Conservation (phyloP, 1,140 invertebrate species). For the Frieseomelitta varia region DNA sequence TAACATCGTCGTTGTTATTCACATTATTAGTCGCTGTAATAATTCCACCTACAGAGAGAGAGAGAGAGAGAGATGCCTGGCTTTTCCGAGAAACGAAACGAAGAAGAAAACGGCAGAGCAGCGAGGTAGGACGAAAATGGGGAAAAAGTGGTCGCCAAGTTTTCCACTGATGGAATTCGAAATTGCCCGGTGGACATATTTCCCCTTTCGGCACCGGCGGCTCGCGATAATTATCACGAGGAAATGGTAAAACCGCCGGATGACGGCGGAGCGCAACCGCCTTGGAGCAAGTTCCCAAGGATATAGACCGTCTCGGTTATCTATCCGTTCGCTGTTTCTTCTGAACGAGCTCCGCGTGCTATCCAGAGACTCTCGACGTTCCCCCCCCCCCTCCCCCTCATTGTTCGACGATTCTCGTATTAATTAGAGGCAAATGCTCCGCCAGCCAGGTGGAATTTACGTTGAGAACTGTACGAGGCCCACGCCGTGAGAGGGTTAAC, state of each 20-base stretch:
- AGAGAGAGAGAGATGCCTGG: no score
- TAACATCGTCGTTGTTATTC: no score
- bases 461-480: conserved; percentile 33
- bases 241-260: conserved; percentile 50
- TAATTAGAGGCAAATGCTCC: conserved; percentile 30
- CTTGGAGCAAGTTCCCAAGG: conserved; percentile 32
- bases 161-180: conserved; percentile 25
- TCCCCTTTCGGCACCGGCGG: conserved; percentile 4
- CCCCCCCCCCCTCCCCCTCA: not conserved
- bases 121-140: not conserved
- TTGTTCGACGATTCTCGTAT: conserved; percentile 39
- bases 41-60: no score
- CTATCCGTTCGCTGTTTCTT: conserved; percentile 3
- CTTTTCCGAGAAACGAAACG: no score
- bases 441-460: conserved; percentile 31
- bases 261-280: not conserved
- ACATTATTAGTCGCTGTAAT: no score
- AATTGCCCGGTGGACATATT: not conserved
- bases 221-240: conserved; percentile 45
- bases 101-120: not conserved
- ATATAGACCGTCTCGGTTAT: not conserved
- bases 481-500: conserved; percentile 18
- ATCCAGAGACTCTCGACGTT: conserved; percentile 4
- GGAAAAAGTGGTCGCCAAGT: not conserved
- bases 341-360: not conserved